A percentile compares a stretch with the other conserved stretches of the same genome.
Conservation (phyloP, 2,113 vertebrate species). For the Ctenomys sociabilis region DNA sequence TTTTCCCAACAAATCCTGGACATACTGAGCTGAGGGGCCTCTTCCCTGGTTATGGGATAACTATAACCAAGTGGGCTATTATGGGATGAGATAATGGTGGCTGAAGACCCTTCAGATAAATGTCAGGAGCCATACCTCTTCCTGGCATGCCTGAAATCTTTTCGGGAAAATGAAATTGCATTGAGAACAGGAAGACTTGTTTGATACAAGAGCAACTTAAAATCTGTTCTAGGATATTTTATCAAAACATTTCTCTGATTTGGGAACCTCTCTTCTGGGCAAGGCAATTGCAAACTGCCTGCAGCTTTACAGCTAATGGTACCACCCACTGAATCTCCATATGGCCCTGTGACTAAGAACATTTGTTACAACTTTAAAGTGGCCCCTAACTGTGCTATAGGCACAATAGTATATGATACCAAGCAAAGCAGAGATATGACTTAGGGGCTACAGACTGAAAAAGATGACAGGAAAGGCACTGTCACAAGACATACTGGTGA, state of each 20-base stretch:
- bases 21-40: not conserved
- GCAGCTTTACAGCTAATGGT: conserved; percentile 66
- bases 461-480: not conserved
- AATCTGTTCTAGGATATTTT: conserved; percentile 50
- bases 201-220: conserved; percentile 40
- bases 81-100: not conserved
- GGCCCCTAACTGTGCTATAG: conserved; percentile 45
- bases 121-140: not conserved
- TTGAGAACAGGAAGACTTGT: conserved; percentile 42
- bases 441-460: not conserved
- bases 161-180: not conserved
- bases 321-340: conserved; percentile 65
- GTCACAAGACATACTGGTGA: not conserved
- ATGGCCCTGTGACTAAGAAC: conserved; percentile 57
- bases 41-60: not conserved
- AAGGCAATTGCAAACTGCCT: conserved; percentile 63
- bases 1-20: not conserved
- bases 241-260: conserved; percentile 53
- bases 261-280: conserved; percentile 63
- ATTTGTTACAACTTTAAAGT: conserved; percentile 62
- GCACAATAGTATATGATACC: not conserved
- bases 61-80: not conserved
- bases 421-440: not conserved
- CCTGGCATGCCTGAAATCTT: not conserved
- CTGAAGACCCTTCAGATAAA: not conserved